Percentiles rank a stretch among this genome's conserved stretches.
These are phyloP conservation scores for Drosophila persimilis DNA, from an alignment of 1,140 invertebrate species.

Conservation along the genomic window DNA sequence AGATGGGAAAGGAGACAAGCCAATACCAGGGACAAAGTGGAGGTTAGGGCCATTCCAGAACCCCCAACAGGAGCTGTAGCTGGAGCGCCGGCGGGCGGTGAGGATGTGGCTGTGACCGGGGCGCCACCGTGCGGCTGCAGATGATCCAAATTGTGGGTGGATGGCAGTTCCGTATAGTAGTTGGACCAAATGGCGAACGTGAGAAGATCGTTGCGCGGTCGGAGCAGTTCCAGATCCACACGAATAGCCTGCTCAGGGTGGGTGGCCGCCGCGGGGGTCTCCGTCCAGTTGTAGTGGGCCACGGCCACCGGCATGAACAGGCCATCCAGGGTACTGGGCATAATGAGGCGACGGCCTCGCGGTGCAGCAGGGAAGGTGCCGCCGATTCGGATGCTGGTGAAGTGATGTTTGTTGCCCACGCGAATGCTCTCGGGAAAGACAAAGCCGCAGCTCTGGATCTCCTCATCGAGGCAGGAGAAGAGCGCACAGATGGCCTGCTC, in stretches of 20 bases:
- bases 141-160: conserved; percentile 61
- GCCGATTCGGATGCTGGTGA: conserved; percentile 48
- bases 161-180: conserved; percentile 52
- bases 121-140: conserved; percentile 26
- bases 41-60: not conserved
- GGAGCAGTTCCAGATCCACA: conserved; percentile 22
- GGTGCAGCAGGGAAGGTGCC: conserved; percentile 50
- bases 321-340: conserved; percentile 72
- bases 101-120: not conserved
- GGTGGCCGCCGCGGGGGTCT: conserved; percentile 23
- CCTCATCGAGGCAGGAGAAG: conserved; percentile 75
- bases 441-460: conserved; percentile 66
- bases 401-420: conserved; percentile 52
- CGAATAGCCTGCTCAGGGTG: not conserved
- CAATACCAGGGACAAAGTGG: not conserved
- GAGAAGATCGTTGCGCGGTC: conserved; percentile 61
- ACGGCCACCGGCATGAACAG: conserved; percentile 62
- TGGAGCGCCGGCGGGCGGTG: not conserved
- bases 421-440: conserved; percentile 42
- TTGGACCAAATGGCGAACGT: conserved; percentile 79
- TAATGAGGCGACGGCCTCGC: conserved; percentile 66
- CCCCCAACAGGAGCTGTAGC: not conserved
- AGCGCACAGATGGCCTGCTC: conserved; percentile 82
- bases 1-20: not conserved
- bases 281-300: conserved; percentile 46